Conservation (phyloP, 2,113 vertebrate genomes). For the Pelobates fuscus region DNA sequence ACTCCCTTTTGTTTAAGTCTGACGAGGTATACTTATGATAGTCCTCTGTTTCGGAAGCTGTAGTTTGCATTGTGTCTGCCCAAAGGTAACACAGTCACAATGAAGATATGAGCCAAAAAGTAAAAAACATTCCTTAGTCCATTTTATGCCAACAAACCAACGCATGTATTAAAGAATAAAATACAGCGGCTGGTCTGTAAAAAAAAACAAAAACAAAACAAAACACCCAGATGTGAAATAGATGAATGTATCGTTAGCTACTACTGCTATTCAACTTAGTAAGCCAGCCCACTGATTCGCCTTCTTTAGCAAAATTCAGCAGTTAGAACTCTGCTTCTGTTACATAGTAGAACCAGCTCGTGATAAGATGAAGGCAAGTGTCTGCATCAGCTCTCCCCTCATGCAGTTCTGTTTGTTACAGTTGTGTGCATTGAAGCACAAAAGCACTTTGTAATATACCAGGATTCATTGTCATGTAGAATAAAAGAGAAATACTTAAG, state of each 20-base stretch:
- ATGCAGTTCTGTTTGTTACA: constrained; percentile 59
- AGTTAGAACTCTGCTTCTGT: constrained; percentile 69
- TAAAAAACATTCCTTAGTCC: constrained; percentile 66
- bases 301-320: constrained; percentile 58
- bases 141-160: constrained; percentile 57
- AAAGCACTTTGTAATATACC: constrained; percentile 65
- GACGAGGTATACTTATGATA: constrained; percentile 66
- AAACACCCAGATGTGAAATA: constrained; percentile 62
- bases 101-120: constrained; percentile 65
- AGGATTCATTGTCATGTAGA: constrained; percentile 61
- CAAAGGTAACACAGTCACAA: constrained; percentile 66
- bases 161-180: constrained; percentile 48
- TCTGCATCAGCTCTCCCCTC: constrained; percentile 60
- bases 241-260: constrained; percentile 60
- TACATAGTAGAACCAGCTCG: constrained; percentile 64
- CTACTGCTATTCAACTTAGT: constrained; percentile 62
- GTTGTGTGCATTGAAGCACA: constrained; percentile 59
- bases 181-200: constrained; percentile 58
- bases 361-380: constrained; percentile 65
- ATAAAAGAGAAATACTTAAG: constrained; percentile 67
- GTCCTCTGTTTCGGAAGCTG: constrained; percentile 66
- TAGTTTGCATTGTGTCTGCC: constrained; percentile 72
- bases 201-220: too few species aligned
- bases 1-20: constrained; percentile 74
- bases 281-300: constrained; percentile 57